These are phyloP conservation scores for Dynastes maya DNA, from an alignment of 2,888 invertebrate species.

Conservation along the genomic window DNA sequence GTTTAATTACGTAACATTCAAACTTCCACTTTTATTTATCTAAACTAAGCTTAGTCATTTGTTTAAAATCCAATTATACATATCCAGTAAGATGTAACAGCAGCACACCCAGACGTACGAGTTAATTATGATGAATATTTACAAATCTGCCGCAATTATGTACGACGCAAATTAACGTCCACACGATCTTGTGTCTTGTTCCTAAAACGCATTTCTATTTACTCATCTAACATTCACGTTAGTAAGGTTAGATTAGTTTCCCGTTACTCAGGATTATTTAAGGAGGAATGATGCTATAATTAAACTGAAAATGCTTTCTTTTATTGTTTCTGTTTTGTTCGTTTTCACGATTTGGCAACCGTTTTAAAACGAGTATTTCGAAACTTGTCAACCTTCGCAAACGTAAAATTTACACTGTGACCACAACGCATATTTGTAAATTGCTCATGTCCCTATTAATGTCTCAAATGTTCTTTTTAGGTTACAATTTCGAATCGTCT, in stretches of 20 bases:
- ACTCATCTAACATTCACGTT: not conserved
- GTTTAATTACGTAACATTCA: too few relatives aligned
- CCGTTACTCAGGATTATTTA: not conserved
- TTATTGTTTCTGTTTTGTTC: not conserved
- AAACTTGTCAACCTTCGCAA: not conserved
- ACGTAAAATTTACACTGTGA: not conserved
- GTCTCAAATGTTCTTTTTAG: not conserved
- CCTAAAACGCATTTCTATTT: not conserved
- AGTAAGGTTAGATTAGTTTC: not conserved
- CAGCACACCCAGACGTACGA: too few relatives aligned
- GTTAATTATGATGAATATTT: too few relatives aligned
- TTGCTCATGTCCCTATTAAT: not conserved
- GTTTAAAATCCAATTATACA: too few relatives aligned
- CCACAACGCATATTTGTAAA: not conserved
- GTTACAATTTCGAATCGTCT: too few relatives aligned
- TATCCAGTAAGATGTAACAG: too few relatives aligned
- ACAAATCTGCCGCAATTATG: too few relatives aligned
- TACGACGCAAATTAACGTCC: too few relatives aligned
- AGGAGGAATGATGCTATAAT: not conserved
- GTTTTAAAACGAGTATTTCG: not conserved
- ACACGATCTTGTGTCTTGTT: not conserved
- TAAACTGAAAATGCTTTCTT: not conserved
- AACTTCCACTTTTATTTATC: too few relatives aligned
- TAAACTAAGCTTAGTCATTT: too few relatives aligned
- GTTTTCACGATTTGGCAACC: conserved; percentile 7